A percentile compares a stretch with the other conserved stretches of the same genome.
Conservation (phyloP, 2,888 invertebrate species). For the Creontiades dilutus region DNA sequence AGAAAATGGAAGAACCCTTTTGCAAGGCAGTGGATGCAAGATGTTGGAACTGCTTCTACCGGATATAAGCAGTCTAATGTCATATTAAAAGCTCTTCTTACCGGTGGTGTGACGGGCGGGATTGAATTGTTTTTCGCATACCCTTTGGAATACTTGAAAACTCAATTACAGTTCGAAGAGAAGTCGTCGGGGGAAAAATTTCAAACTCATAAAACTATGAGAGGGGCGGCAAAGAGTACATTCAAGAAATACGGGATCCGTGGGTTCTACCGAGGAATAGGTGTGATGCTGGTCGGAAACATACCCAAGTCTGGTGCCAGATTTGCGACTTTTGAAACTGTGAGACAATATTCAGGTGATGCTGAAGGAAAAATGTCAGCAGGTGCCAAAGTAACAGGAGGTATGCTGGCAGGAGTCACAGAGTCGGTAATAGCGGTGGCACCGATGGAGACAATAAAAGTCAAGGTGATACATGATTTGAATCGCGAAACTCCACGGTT, state of each 20-base stretch:
- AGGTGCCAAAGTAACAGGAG: conserved; percentile 89
- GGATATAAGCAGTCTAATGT: conserved; percentile 79
- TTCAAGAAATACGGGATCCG: conserved; percentile 92
- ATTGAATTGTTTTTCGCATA: conserved; percentile 99
- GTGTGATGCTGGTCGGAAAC: conserved; percentile 96
- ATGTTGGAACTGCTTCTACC: background rate
- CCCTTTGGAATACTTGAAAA: conserved; percentile 99
- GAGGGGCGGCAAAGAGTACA: conserved; percentile 94
- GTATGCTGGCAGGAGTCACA: conserved; percentile 95
- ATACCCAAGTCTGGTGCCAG: conserved; percentile 98
- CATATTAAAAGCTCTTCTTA: conserved; percentile 94
- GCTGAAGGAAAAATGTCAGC: conserved; percentile 89
- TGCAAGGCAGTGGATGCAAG: background rate
- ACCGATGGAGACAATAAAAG: conserved; percentile 99
- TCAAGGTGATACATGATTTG: conserved; percentile 99
- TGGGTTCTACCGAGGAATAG: conserved; percentile 96
- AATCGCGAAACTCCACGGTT: conserved; percentile 92
- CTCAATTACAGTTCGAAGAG: conserved; percentile 98
- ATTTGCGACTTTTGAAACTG: conserved; percentile 97
- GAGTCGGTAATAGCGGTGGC: conserved; percentile 98
- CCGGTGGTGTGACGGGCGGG: conserved; percentile 97
- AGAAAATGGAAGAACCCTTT: background rate
- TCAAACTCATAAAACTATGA: conserved; percentile 90
- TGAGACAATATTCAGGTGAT: conserved; percentile 87
- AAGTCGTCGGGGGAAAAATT: conserved; percentile 84